These are phyloP conservation scores for Ranitomeya variabilis DNA, from an alignment of 2,113 vertebrate genomes.

Conservation along the genomic window DNA sequence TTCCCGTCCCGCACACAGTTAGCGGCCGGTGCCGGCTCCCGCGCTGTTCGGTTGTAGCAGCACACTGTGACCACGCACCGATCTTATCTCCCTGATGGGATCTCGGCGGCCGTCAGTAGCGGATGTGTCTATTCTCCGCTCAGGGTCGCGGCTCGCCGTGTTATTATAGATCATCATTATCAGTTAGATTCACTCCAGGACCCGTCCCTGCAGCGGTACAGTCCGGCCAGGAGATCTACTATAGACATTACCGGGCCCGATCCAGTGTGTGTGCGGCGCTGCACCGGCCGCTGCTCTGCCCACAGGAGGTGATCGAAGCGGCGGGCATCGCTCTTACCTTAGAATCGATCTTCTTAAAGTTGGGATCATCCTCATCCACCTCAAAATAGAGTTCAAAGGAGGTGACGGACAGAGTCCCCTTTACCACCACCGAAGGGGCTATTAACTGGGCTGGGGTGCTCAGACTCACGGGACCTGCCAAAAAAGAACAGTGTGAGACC, in stretches of 20 bases:
- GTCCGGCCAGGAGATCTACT: no score
- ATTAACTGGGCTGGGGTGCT: conserved; percentile 91
- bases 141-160: no score
- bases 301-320: neutral
- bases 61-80: conserved; percentile 55
- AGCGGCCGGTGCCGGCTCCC: neutral
- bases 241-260: no score
- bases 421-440: conserved; percentile 85
- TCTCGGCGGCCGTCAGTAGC: conserved; percentile 13
- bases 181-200: no score
- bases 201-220: no score
- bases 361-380: conserved; percentile 94
- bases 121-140: no score
- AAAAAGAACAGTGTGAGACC: conserved; percentile 60
- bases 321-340: conserved; percentile 85
- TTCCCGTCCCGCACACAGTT: neutral
- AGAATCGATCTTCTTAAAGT: conserved; percentile 92
- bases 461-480: conserved; percentile 89
- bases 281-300: no score
- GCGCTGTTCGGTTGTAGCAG: conserved; percentile 51
- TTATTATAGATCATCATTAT: no score
- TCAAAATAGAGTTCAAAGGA: conserved; percentile 95
- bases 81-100: conserved; percentile 65
- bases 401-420: conserved; percentile 93
- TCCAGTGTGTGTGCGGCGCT: no score